Conservation (phyloP, 2,797 vertebrate genomes). For the Diceros bicornis region DNA sequence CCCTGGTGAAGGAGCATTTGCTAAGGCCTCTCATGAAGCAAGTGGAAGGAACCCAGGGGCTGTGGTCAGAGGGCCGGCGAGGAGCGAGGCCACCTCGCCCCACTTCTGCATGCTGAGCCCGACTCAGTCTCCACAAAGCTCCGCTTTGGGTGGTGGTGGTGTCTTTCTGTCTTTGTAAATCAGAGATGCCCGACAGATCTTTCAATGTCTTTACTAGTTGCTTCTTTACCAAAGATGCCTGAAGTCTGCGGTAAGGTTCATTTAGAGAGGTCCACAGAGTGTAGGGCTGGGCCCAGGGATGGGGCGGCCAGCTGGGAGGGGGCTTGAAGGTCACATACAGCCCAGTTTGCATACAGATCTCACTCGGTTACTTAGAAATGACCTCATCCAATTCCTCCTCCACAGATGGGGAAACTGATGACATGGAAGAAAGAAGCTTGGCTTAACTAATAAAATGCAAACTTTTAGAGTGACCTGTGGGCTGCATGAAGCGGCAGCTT, state of each 20-base stretch:
- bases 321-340: rapidly evolving
- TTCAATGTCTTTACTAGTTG: background rate
- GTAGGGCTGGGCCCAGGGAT: background rate
- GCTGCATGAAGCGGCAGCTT: background rate
- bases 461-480: too few species aligned
- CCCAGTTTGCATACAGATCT: too few species aligned
- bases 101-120: too few species aligned
- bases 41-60: too few species aligned
- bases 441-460: rapidly evolving
- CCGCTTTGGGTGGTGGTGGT: rapidly evolving
- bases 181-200: background rate
- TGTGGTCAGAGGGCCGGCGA: too few species aligned
- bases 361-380: background rate
- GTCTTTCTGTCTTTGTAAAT: background rate
- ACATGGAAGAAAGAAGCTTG: background rate
- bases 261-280: background rate
- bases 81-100: rapidly evolving
- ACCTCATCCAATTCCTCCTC: background rate
- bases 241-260: background rate
- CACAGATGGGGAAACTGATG: background rate
- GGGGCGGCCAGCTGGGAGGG: background rate
- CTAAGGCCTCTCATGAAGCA: background rate
- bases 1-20: rapidly evolving
- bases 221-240: background rate
- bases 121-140: rapidly evolving